phyloP scores from a whole-genome alignment of 2,888 invertebrate species.

The Artemia sinica region DNA sequence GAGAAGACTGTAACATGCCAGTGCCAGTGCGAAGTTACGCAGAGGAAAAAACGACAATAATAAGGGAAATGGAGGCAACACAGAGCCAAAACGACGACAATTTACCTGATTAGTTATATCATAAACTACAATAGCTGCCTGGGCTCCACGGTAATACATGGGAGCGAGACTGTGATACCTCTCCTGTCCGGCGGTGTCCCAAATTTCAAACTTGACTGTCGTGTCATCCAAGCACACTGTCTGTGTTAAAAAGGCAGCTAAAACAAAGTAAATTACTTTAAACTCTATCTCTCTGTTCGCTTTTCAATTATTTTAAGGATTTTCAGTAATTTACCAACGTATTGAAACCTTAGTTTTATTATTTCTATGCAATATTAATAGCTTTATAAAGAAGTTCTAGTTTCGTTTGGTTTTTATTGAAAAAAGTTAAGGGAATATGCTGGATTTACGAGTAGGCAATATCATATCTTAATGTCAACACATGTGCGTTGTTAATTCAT shows the following conservation, averaged over 20 bases:
- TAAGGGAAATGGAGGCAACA: no score
- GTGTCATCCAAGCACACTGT: slow-evolving; percentile 97
- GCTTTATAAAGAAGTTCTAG: slow-evolving; percentile 2
- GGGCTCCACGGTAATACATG: slow-evolving; percentile 94
- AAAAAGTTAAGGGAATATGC: no score
- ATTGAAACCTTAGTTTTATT: background rate
- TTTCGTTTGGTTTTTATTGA: background rate
- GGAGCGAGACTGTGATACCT: slow-evolving; percentile 99
- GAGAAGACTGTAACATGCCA: no score
- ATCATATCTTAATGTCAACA: no score
- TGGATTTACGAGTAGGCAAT: no score
- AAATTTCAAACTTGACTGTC: slow-evolving; percentile 99
- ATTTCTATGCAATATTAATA: background rate
- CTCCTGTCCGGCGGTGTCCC: slow-evolving; percentile 99
- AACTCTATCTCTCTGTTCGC: slow-evolving; percentile 13
- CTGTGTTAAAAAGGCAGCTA: slow-evolving; percentile 97
- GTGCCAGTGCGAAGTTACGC: no score
- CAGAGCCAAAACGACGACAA: background rate
- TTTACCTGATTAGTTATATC: slow-evolving; percentile 90
- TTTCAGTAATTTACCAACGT: no score
- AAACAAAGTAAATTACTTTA: slow-evolving; percentile 29
- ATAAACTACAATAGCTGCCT: slow-evolving; percentile 98
- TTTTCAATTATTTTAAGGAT: background rate
- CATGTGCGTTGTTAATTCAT: no score
- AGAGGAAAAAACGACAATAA: no score